Percentiles rank a stretch among this genome's conserved stretches.
Evolutionary conservation across 2,888 invertebrate genomes (phyloP).

Genomic region (Aphidoletes aphidimyza): DNA sequence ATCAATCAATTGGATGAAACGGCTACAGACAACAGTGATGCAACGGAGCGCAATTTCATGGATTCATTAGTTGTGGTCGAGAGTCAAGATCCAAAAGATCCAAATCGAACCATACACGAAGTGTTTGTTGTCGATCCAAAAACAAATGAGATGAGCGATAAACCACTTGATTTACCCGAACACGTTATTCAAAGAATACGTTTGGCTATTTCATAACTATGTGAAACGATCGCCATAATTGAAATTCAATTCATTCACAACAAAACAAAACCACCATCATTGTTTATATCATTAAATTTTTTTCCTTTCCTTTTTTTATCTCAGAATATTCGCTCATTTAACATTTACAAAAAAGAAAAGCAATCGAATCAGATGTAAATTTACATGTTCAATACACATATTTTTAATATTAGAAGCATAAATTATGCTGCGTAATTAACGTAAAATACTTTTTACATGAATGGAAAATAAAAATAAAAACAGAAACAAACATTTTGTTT

Average conservation of each 20-base stretch:
- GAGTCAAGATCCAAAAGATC: slow-evolving; percentile 62
- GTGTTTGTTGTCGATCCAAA: slow-evolving; percentile 64
- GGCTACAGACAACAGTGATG: not conserved
- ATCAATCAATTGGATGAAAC: not conserved
- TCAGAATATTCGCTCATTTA: no score
- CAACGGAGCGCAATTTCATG: slow-evolving; percentile 1
- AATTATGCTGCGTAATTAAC: no score
- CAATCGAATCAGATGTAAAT: no score
- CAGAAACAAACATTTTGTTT: not conserved
- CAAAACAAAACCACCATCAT: not conserved
- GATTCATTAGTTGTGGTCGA: slow-evolving; percentile 63
- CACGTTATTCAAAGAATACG: slow-evolving; percentile 61
- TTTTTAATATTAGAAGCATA: no score
- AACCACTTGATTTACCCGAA: slow-evolving; percentile 64
- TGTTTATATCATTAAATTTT: no score
- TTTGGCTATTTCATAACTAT: slow-evolving; percentile 12
- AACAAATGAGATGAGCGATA: slow-evolving; percentile 63
- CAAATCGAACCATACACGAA: slow-evolving; percentile 62
- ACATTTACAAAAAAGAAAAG: no score
- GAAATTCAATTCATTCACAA: not conserved
- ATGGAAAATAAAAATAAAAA: no score
- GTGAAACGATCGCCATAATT: no score
- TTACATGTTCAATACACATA: no score
- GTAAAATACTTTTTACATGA: slow-evolving; percentile 22
- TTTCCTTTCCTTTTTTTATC: no score